Evolutionary conservation across 2,888 invertebrate species (phyloP).

Genomic region (Apamea monoglypha): DNA sequence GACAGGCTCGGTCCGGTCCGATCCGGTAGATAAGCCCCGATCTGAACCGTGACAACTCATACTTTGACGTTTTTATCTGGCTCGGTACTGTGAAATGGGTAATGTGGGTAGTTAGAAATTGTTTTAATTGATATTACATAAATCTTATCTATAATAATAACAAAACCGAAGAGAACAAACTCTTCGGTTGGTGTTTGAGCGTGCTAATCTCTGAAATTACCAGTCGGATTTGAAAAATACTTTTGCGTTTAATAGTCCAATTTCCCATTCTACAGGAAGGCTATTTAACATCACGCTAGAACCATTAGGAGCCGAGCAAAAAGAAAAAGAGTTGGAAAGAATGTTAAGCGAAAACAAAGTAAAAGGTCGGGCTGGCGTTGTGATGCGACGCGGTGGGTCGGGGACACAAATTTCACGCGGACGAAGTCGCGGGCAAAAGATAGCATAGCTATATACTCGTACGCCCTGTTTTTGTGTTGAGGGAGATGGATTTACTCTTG

Average conservation of each 20-base stretch:
- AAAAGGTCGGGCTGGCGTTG: too few species aligned
- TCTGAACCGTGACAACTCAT: constrained; percentile 62
- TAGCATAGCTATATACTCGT: too few species aligned
- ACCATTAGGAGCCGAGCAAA: neutral
- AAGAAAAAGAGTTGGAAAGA: neutral
- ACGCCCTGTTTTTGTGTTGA: neutral
- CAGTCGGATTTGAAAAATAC: neutral
- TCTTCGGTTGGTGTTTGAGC: neutral
- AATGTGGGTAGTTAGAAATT: neutral
- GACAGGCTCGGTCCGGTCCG: constrained; percentile 63
- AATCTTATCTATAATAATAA: neutral
- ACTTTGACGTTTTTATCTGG: constrained; percentile 59
- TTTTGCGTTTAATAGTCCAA: neutral
- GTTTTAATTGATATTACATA: constrained; percentile 15
- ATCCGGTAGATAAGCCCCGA: constrained; percentile 66
- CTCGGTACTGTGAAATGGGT: neutral
- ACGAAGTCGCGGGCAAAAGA: too few species aligned
- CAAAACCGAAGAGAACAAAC: neutral
- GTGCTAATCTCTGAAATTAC: neutral
- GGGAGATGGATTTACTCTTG: neutral
- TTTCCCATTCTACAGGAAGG: neutral
- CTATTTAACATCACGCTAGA: neutral
- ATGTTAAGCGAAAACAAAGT: neutral
- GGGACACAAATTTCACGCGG: too few species aligned
- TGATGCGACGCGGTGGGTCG: too few species aligned